phyloP scores from a whole-genome alignment of 2,797 vertebrate species.

The Naso thynnoides region DNA sequence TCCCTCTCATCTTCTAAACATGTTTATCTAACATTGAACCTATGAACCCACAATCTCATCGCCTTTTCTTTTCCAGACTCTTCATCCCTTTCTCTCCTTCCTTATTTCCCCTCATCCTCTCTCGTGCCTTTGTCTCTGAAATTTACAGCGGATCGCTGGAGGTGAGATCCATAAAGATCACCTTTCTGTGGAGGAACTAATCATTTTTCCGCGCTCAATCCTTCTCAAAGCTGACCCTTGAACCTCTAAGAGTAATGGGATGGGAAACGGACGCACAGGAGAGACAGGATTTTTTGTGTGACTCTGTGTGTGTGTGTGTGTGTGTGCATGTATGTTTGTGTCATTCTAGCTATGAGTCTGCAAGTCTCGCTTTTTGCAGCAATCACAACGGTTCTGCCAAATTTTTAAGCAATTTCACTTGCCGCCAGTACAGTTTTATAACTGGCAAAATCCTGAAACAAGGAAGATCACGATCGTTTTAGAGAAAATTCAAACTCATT shows the following conservation, averaged over 20 bases:
- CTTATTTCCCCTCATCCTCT: not conserved
- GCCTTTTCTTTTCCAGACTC: slow-evolving; percentile 23
- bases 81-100: not conserved
- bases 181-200: slow-evolving; percentile 60
- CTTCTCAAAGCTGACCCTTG: slow-evolving; percentile 70
- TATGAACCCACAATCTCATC: slow-evolving; percentile 67
- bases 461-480: not conserved
- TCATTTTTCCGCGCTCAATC: slow-evolving; percentile 70
- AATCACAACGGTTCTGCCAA: not conserved
- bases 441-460: not conserved
- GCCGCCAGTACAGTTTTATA: not conserved
- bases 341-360: not conserved
- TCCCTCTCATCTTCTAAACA: slow-evolving; percentile 68
- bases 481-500: not conserved
- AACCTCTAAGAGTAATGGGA: slow-evolving; percentile 65
- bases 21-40: slow-evolving; percentile 75
- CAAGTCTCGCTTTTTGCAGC: not conserved
- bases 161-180: slow-evolving; percentile 71
- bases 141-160: slow-evolving; percentile 37
- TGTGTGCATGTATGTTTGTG: not conserved
- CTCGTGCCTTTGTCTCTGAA: slow-evolving; percentile 2
- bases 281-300: slow-evolving; percentile 26
- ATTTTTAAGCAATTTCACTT: not conserved
- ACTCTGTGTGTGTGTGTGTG: not conserved
- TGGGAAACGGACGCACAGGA: slow-evolving; percentile 14